phyloP scores from a whole-genome alignment of 2,888 invertebrate genomes.

The Conomelus anceps region DNA sequence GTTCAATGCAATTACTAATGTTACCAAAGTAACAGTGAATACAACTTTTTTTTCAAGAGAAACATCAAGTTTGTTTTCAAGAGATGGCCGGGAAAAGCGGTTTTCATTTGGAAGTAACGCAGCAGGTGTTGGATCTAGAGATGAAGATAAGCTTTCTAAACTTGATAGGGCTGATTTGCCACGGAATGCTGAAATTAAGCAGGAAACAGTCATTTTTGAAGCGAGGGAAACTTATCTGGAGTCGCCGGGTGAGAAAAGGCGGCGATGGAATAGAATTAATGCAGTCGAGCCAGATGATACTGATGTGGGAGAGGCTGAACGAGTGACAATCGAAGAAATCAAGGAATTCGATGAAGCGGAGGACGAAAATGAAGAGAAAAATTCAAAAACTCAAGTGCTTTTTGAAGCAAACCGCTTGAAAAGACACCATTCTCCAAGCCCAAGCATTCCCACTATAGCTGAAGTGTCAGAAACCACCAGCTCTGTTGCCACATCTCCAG shows the following conservation, averaged over 20 bases:
- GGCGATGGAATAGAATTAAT: conserved; percentile 3
- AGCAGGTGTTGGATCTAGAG: neutral
- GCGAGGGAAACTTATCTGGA: conserved; percentile 18
- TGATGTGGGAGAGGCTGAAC: conserved; percentile 9
- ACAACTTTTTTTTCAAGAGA: conserved; percentile 42
- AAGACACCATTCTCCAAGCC: conserved; percentile 34
- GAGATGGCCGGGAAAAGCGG: conserved; percentile 31
- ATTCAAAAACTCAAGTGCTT: conserved; percentile 30
- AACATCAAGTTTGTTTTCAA: conserved; percentile 28
- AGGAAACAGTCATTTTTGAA: conserved; percentile 16
- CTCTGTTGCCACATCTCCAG: conserved; percentile 23
- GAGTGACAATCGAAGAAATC: conserved; percentile 33
- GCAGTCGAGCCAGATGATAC: conserved; percentile 4
- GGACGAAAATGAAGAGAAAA: conserved; percentile 30
- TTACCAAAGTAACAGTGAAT: conserved; percentile 49
- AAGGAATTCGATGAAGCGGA: conserved; percentile 33
- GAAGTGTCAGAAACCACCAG: conserved; percentile 34
- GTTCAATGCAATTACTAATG: conserved; percentile 56
- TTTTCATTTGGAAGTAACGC: conserved; percentile 16
- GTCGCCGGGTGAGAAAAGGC: conserved; percentile 21
- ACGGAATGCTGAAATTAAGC: conserved; percentile 10
- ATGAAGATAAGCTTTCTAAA: conserved; percentile 4
- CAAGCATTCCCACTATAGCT: conserved; percentile 35
- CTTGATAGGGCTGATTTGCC: neutral
- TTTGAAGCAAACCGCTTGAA: conserved; percentile 32